Evolutionary conservation across 2,888 invertebrate genomes (phyloP), one percentile per base, ranked within the genome.

Genomic region (Leucophenga montana): DNA sequence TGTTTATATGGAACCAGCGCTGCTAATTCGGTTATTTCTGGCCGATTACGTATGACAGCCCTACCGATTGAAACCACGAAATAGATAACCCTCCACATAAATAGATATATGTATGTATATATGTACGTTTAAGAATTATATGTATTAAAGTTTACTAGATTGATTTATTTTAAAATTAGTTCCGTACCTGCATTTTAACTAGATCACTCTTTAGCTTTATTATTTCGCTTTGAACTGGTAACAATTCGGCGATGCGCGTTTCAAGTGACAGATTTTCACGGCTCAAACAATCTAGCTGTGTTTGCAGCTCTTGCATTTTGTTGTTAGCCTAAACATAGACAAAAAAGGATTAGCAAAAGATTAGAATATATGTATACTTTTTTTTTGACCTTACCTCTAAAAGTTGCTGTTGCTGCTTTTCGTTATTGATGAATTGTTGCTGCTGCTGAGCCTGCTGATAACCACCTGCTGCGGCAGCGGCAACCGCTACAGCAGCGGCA

Each of bases 191-290:
- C 78, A 95, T 88, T 78, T 92, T 91, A 53, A 92, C 91, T 77
- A 94, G 91, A 88, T 95, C 94, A 70, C 91, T 91, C 78, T 92
- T 91, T 69, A 95, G 89, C 77, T 91, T 90, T 74, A 92, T 91
- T 71, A 94, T 91, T 85, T 95, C 94, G 66, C 91, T 91, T 72
- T 92, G 92, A 79, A 92, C 91, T 80, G 92, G 92, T 81, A 92
- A 87, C 79, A 94, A 86, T 84, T 94, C 93, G 56, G 90, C 89
- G 31, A 92, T 90, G 78, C 90, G 90, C 73, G 92, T 86, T 85
- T 93, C 92, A 80, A 94, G 89, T 80, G 91, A 91, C 57, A 91
- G 90, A 77, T 93, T 92, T 87, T 93, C 93, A 89, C 91, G 91
- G 27, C 90, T 90, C 88, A 92, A 90, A 71, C 90, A 91, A 76